Evolutionary conservation across 30 jellyfish, hydroid and myxozoan genomes (phyloP), one percentile per base, ranked within the genome.

Genomic region (Hydra vulgaris): DNA sequence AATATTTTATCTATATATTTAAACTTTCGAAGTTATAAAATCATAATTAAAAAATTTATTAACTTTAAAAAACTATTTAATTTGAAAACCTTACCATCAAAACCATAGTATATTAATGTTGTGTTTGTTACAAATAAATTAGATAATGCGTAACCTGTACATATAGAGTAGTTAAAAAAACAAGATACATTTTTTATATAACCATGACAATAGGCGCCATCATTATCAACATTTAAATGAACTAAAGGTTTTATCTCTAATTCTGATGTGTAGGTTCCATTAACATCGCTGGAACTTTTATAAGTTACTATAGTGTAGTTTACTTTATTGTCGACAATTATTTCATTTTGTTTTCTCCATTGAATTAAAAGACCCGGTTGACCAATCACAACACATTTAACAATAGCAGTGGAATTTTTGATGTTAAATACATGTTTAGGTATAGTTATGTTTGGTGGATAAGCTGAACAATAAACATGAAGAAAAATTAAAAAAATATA

Each of bases 31-130:
- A n/a, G n/a, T n/a, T n/a, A n/a, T n/a, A n/a, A n/a, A n/a, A n/a
- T n/a, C n/a, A n/a, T n/a, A n/a, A n/a, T n/a, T n/a, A n/a, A n/a
- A n/a, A n/a, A n/a, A n/a, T n/a, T n/a, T n/a, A n/a, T n/a, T n/a
- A n/a, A n/a, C n/a, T n/a, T n/a, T n/a, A n/a, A n/a, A n/a, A 56
- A 16, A 56, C 72, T n/a, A 16, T 69, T 69, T 69, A 69, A 20
- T 15, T 69, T 15, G 79, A 23, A 40, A 75, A 17, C 0, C 81
- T 25, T 16, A 75, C 83, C 83, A 75, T 75, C 56, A 17, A 21
- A 75, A 25, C 83, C 83, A 75, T 21, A 8, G 26, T 0, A 19
- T 25, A 53, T 75, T n/a, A 75, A 70, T 23, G 27, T 23, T 71
- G 79, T 71, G 1, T 71, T 71, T 40, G 61, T 3, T 3, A 40